Percentiles rank a stretch among this genome's conserved stretches.
Evolutionary conservation across 2,888 invertebrate genomes (phyloP).

Genomic region (Nezara viridula): DNA sequence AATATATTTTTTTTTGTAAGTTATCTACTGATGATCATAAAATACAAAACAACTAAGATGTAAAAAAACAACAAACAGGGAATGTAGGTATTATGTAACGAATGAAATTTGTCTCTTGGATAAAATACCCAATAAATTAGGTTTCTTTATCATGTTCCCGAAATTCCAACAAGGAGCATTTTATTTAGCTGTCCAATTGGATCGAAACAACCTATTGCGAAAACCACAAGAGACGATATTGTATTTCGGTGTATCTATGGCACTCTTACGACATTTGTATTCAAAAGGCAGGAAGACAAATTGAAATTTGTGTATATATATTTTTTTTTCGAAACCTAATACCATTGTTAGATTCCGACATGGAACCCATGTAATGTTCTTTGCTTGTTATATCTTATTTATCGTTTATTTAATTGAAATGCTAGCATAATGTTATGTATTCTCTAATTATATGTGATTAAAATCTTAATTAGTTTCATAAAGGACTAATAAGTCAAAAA

Average conservation of each 20-base stretch:
- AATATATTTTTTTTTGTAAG: not conserved
- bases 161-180: constrained; percentile 7
- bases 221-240: constrained; percentile 26
- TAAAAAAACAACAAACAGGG: not conserved
- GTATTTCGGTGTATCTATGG: constrained; percentile 18
- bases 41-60: not conserved
- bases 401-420: not conserved
- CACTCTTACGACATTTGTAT: not conserved
- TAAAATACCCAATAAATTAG: not conserved
- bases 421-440: not conserved
- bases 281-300: constrained; percentile 21
- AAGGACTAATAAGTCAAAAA: not conserved
- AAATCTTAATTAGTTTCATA: not conserved
- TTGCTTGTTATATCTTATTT: not conserved
- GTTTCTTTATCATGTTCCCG: not conserved
- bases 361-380: not conserved
- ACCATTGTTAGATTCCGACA: not conserved
- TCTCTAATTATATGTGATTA: not conserved
- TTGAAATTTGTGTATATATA: not conserved
- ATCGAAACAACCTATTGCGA: constrained; percentile 1
- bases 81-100: not conserved
- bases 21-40: not conserved
- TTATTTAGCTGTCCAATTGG: not conserved
- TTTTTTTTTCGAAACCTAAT: not conserved
- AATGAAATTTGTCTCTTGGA: not conserved